Conservation (phyloP, 92 coral and sea anemone genomes). For the Micromussa lordhowensis region DNA sequence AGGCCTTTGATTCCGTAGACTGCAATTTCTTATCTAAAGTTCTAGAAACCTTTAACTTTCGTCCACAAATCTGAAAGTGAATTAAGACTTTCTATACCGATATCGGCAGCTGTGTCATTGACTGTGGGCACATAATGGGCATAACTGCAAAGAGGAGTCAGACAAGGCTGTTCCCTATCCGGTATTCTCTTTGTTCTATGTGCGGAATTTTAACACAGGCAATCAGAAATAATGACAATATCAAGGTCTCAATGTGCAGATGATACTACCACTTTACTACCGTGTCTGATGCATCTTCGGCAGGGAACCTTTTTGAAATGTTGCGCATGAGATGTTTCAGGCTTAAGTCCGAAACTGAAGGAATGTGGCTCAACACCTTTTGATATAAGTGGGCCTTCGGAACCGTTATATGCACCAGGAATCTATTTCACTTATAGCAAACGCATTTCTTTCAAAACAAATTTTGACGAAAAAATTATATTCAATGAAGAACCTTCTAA, state of each 20-base stretch:
- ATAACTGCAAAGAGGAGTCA: conserved; percentile 8
- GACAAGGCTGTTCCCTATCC: conserved; percentile 17
- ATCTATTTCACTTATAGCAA: conserved; percentile 25
- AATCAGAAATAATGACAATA: conserved; percentile 8
- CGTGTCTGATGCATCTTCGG: too few relatives aligned
- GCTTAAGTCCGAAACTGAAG: conserved; percentile 27
- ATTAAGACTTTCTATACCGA: too few relatives aligned
- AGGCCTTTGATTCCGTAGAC: too few relatives aligned
- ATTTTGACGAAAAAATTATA: conserved; percentile 24
- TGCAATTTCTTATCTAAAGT: too few relatives aligned
- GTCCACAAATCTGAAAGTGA: too few relatives aligned
- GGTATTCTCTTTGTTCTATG: conserved; percentile 15
- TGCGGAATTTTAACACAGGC: conserved; percentile 12
- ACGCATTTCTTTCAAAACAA: not conserved
- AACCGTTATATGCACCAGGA: conserved; percentile 11
- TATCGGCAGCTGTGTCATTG: not conserved
- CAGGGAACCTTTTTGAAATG: not conserved
- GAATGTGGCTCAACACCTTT: conserved; percentile 26
- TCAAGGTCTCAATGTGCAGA: conserved; percentile 5
- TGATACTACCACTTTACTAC: conserved; percentile 23
- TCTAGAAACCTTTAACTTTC: too few relatives aligned
- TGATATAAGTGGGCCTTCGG: conserved; percentile 24
- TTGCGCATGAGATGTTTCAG: not conserved
- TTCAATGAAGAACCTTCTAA: conserved; percentile 29
- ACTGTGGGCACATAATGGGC: not conserved